Percentiles rank a stretch among this genome's conserved stretches.
phyloP scores from a whole-genome alignment of 2,888 invertebrate genomes.

The Zelleria hepariella region DNA sequence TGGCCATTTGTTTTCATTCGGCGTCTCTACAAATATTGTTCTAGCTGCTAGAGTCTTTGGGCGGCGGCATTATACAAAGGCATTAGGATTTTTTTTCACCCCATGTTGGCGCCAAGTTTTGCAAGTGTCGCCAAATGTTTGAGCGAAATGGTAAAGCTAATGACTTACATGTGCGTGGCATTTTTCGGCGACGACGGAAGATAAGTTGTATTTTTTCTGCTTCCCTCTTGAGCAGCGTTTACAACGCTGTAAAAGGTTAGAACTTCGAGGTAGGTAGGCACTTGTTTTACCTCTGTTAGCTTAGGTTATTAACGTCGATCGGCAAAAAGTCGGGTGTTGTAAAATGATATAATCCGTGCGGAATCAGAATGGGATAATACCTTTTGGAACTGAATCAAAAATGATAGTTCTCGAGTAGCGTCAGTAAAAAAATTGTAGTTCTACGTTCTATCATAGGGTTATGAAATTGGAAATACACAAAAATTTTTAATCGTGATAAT shows the following conservation, averaged over 20 bases:
- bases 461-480: too few relatives aligned
- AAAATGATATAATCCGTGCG: background rate
- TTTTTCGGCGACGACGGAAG: constrained; percentile 27
- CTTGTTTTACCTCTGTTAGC: background rate
- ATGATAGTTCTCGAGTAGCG: too few relatives aligned
- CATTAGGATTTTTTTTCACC: constrained; percentile 29
- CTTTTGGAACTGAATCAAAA: too few relatives aligned
- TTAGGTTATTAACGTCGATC: background rate
- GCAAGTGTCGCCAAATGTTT: constrained; percentile 64
- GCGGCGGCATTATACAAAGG: constrained; percentile 37
- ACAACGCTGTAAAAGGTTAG: background rate
- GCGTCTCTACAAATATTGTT: constrained; percentile 58
- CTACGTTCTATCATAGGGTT: too few relatives aligned
- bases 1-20: constrained; percentile 66
- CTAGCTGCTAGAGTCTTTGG: constrained; percentile 46
- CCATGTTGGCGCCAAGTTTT: constrained; percentile 53
- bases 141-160: constrained; percentile 46
- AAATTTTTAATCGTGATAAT: too few relatives aligned
- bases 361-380: too few relatives aligned
- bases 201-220: constrained; percentile 26
- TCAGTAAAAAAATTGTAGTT: too few relatives aligned
- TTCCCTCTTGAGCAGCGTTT: constrained; percentile 16
- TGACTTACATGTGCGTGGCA: constrained; percentile 57
- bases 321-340: background rate
- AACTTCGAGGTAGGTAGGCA: constrained; percentile 1